Base-by-base conservation (phyloP, 2,888 invertebrate species). In the Endomychus coccineus region DNA sequence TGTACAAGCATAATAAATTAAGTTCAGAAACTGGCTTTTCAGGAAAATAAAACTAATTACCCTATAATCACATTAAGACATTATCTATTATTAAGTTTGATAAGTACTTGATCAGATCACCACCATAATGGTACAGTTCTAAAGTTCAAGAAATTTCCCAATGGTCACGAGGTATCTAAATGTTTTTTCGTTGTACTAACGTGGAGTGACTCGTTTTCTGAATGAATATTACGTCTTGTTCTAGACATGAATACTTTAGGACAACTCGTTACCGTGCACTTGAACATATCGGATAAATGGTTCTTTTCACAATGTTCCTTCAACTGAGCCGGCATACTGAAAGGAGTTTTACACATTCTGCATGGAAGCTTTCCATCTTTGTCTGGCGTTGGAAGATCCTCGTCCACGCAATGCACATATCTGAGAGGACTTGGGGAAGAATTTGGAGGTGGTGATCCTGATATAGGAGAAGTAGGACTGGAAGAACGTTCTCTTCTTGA, bases 171-270 rank as follows among this genome's bases (percentile, higher is more conserved):
- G 34, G 54, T 54, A 34, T 61, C 59, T 28, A 51, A 45, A 39
- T 52, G 51, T 51, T 56, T 59, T 42, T 49, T 68, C 63, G 47
- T 68, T 58, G 45, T 63, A 61, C 52, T 56, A 27, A 49, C 49
- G 49, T 75, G 75, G 14, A 74, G 59, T 39, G 68, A 65, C 45
- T 80, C 79, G 49, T 78, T 77, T 52, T 83, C 82, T 40, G 80
- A 77, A 64, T 87, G 87, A 30, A 78, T 71, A 58, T 85, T 86
- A 42, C 87, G 73, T 48, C 81, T 80, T 45, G 84, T 83, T 49
- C 81, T 73, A 7, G 86, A 84, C 42, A 82, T 78, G 66, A 87
- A 88, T 29, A 83, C 78, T 51, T 83, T 80, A 31, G 77, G 78
- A 64, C 87, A 86, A 9, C 84, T 84, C 39, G 74, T 74, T 31